Evolutionary conservation across 1,140 invertebrate species (phyloP), one percentile per base, ranked within the genome.

Genomic region (Bicyclus anynana): DNA sequence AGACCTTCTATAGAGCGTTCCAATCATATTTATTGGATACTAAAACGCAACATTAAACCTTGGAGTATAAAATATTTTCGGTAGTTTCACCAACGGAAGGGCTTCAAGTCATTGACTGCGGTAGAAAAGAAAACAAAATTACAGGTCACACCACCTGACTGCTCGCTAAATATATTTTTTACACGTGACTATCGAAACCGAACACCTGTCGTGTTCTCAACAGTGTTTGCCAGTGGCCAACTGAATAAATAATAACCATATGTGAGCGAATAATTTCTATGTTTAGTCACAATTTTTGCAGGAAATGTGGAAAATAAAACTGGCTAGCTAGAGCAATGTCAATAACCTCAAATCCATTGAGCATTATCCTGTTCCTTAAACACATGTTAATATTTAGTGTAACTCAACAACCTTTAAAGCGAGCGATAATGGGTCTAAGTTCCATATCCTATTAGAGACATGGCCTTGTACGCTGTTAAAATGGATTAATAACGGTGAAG

Each of bases 71-170:
- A n/a, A 12, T 12, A 7, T 10, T 40, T 40, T 40, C 5, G 37
- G 37, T 17, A 5, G 37, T 16, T 14, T 40, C 17, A 16, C 23
- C 23, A 7, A 23, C 17, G 37, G 10, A 6, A 40, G 4, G 13
- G 10, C 16, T 40, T 40, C 37, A 40, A 37, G 37, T 40, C 37
- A 33, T 40, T 17, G 3, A 2, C 5, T 40, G 5, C 4, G 37
- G 37, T 40, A 40, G 13, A 40, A 17, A 40, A 33, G 1, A 33
- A n/a, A 33, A 29, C 9, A 40, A 74, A 75, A 69, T 75, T 75
- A 56, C 65, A 46, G 62, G 62, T 66, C 62, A 54, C 40, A 62
- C 67, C 77, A 77, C 59, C 69, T 72, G 74, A 79, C 69, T 67
- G 49, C 44, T 65, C 49, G 27, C 40, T 63, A 60, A 60, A 40